These are phyloP conservation scores for Nothobranchius kuhntae DNA, from an alignment of 2,113 vertebrate genomes.

Conservation along the genomic window DNA sequence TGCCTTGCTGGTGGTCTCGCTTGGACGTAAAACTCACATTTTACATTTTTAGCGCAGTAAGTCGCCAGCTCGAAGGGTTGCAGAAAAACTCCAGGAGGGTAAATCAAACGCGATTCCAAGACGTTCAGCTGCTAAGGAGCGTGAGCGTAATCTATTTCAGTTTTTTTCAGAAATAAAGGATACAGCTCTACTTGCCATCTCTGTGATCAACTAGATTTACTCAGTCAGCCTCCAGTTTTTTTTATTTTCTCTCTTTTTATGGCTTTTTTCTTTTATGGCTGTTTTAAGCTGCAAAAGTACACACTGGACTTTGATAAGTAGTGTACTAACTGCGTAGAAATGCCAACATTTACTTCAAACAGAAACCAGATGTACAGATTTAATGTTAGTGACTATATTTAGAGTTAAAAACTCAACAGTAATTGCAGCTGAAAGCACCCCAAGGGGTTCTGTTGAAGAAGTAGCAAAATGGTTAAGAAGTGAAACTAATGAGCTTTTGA, in stretches of 20 bases:
- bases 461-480: conserved; percentile 35
- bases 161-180: conserved; percentile 61
- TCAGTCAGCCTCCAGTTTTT: conserved; percentile 29
- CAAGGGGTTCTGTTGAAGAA: conserved; percentile 47
- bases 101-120: neutral
- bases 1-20: neutral
- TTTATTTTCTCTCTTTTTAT: conserved; percentile 36
- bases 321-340: conserved; percentile 22
- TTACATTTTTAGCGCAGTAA: neutral
- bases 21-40: neutral
- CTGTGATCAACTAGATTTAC: conserved; percentile 58
- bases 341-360: conserved; percentile 34
- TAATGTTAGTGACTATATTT: conserved; percentile 60
- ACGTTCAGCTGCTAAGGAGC: neutral
- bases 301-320: conserved; percentile 40
- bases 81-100: neutral
- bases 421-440: conserved; percentile 62
- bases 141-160: conserved; percentile 24
- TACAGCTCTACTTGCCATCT: conserved; percentile 20
- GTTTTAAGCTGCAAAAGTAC: conserved; percentile 39
- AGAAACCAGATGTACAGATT: conserved; percentile 56
- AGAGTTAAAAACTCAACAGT: conserved; percentile 49
- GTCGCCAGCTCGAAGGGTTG: neutral
- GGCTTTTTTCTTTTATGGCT: conserved; percentile 52
- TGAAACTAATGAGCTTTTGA: conserved; percentile 59